These are phyloP conservation scores for Vesta saturnalis DNA, from an alignment of 2,888 invertebrate species.

Conservation along the genomic window DNA sequence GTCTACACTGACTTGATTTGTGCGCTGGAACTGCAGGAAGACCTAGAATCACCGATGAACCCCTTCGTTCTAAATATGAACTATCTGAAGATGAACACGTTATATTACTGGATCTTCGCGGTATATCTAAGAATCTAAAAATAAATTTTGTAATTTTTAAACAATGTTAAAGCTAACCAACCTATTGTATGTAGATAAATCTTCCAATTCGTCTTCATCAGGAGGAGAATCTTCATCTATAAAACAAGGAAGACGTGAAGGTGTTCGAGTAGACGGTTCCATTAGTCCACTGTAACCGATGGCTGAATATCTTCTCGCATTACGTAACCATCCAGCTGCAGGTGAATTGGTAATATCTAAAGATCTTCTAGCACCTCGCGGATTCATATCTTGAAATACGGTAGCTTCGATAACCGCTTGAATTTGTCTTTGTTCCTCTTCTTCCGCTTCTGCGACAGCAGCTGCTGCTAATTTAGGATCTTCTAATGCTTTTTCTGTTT, in stretches of 20 bases:
- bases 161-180: slow-evolving; percentile 25
- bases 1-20: slow-evolving; percentile 59
- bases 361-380: slow-evolving; percentile 60
- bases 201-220: slow-evolving; percentile 57
- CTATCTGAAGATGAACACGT: slow-evolving; percentile 88
- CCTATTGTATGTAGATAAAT: slow-evolving; percentile 55
- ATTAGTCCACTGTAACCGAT: slow-evolving; percentile 76
- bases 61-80: slow-evolving; percentile 83
- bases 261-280: slow-evolving; percentile 70
- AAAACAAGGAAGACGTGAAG: slow-evolving; percentile 72
- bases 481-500: slow-evolving; percentile 77
- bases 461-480: slow-evolving; percentile 83
- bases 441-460: slow-evolving; percentile 78
- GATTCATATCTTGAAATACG: slow-evolving; percentile 66
- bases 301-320: slow-evolving; percentile 68
- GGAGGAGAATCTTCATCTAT: slow-evolving; percentile 63
- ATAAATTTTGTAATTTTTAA: slow-evolving; percentile 16
- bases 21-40: slow-evolving; percentile 70
- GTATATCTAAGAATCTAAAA: slow-evolving; percentile 57
- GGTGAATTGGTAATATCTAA: slow-evolving; percentile 55
- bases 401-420: slow-evolving; percentile 79
- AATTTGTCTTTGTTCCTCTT: slow-evolving; percentile 76
- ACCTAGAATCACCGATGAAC: slow-evolving; percentile 81
- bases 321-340: slow-evolving; percentile 60
- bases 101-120: slow-evolving; percentile 79